A percentile compares a stretch with the other conserved stretches of the same genome.
These are phyloP conservation scores for Brevipalpus yothersi DNA, from an alignment of 1,140 invertebrate species.

Conservation along the genomic window DNA sequence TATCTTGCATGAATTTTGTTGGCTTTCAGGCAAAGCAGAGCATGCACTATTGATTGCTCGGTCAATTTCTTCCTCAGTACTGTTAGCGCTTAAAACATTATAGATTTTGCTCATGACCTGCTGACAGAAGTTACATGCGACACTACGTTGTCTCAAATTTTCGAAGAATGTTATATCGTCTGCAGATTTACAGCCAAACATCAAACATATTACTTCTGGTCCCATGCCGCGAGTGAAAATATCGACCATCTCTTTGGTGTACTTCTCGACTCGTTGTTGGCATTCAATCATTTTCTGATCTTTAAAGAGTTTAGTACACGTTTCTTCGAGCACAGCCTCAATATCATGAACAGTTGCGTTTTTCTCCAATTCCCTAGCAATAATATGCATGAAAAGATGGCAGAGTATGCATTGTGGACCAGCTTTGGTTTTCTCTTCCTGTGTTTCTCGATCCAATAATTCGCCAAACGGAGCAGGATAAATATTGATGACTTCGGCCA, in stretches of 20 bases:
- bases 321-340: background rate
- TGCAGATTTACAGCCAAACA: no score
- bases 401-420: background rate
- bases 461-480: background rate
- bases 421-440: background rate
- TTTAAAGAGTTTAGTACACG: background rate
- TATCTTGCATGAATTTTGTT: background rate
- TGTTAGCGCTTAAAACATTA: no score
- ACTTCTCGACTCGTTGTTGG: background rate
- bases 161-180: no score
- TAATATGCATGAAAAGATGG: background rate
- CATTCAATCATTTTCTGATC: background rate
- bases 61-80: no score
- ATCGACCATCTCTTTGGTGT: background rate
- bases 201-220: background rate
- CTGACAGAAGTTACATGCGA: no score
- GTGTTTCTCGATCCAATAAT: background rate
- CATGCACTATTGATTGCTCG: no score
- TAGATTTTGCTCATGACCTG: no score
- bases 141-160: no score
- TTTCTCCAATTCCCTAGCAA: background rate
- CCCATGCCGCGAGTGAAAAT: background rate
- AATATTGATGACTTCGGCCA: background rate
- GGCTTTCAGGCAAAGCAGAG: no score
- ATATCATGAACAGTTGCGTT: background rate